Conservation (phyloP, 2,113 vertebrate species). For the Tauraco erythrolophus region DNA sequence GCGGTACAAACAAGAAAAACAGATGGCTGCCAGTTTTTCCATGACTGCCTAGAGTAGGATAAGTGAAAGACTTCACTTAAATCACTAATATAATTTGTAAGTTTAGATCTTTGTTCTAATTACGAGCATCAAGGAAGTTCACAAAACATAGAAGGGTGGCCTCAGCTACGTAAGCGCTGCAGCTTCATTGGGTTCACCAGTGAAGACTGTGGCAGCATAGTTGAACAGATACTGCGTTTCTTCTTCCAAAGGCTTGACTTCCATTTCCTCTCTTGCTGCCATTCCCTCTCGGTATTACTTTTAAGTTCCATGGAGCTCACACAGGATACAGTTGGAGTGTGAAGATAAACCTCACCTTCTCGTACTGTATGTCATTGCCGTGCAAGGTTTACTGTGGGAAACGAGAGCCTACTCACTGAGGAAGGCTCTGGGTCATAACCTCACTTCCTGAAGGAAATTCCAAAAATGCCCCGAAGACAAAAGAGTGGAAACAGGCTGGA, state of each 20-base stretch:
- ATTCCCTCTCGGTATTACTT: slow-evolving; percentile 41
- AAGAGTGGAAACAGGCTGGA: slow-evolving; percentile 78
- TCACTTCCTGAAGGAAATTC: slow-evolving; percentile 84
- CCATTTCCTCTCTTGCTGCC: slow-evolving; percentile 17
- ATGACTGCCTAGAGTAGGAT: not conserved
- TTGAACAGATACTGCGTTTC: not conserved
- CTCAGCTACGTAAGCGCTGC: not conserved
- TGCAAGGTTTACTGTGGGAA: slow-evolving; percentile 77
- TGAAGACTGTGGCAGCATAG: accelerated
- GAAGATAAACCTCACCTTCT: slow-evolving; percentile 81
- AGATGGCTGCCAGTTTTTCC: not conserved
- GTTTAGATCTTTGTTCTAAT: not conserved
- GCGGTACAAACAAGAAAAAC: not conserved
- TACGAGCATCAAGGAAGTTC: not conserved
- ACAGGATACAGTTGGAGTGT: slow-evolving; percentile 82
- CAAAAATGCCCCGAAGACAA: slow-evolving; percentile 83
- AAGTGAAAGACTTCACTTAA: not conserved
- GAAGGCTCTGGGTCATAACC: slow-evolving; percentile 79
- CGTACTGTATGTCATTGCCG: slow-evolving; percentile 54
- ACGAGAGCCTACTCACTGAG: slow-evolving; percentile 56
- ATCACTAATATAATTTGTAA: accelerated
- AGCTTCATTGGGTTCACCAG: not conserved
- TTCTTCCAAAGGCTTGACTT: slow-evolving; percentile 23
- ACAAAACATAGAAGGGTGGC: not conserved
- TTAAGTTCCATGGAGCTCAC: slow-evolving; percentile 50